phyloP scores from a whole-genome alignment of 2,797 vertebrate species.

The Spheniscus humboldti region DNA sequence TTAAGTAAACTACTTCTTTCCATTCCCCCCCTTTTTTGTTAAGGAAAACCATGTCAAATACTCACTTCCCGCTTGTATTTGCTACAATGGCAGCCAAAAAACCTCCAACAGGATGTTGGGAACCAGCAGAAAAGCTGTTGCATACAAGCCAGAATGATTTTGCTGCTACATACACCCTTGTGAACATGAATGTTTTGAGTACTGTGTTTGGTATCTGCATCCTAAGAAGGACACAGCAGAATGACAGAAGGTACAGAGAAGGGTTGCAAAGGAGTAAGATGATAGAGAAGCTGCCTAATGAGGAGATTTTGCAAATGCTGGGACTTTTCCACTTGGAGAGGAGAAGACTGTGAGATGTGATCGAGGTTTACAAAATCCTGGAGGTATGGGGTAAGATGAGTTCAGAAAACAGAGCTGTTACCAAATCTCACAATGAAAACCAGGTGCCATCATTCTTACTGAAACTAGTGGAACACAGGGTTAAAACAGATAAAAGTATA shows the following conservation, averaged over 20 bases:
- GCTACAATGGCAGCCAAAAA: background rate
- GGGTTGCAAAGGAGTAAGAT: background rate
- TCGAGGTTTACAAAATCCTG: background rate
- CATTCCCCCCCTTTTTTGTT: background rate
- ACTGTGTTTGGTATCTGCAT: background rate
- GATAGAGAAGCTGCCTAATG: background rate
- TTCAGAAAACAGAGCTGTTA: background rate
- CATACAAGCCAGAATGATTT: background rate
- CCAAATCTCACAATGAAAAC: background rate
- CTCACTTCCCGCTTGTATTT: background rate
- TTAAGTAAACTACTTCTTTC: constrained; percentile 11
- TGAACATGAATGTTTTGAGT: background rate
- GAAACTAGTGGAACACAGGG: background rate
- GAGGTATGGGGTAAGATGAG: background rate
- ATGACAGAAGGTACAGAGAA: background rate
- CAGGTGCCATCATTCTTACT: background rate
- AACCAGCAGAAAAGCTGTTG: background rate
- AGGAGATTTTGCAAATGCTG: background rate
- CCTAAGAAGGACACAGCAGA: background rate
- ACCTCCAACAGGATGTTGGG: background rate
- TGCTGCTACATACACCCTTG: background rate
- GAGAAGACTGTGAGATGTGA: background rate
- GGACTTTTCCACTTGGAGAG: background rate
- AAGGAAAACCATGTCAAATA: background rate
- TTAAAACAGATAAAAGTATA: background rate